These are phyloP conservation scores for Leptonema lineaticorne DNA, from an alignment of 1,140 invertebrate genomes.

Conservation along the genomic window DNA sequence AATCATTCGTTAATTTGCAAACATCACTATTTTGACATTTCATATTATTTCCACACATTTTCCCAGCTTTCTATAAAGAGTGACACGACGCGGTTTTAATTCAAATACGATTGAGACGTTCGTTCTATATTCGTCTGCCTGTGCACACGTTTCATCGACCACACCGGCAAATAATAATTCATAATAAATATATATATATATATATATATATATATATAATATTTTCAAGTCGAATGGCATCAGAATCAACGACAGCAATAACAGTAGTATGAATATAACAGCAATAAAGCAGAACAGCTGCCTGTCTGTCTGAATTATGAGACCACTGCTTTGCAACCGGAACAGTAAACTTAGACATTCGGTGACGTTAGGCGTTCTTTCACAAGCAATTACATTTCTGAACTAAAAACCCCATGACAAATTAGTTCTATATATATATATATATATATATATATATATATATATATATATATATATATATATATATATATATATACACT, in stretches of 20 bases:
- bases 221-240: too few relatives aligned
- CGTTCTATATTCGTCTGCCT: background rate
- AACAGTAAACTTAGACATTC: background rate
- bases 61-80: too few relatives aligned
- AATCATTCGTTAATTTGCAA: too few relatives aligned
- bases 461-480: background rate
- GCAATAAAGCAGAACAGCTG: constrained; percentile 28
- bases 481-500: too few relatives aligned
- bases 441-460: background rate
- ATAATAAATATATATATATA: too few relatives aligned
- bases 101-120: constrained; percentile 13
- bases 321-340: background rate
- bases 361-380: background rate
- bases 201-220: too few relatives aligned
- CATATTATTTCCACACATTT: too few relatives aligned
- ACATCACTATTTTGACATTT: too few relatives aligned
- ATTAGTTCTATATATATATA: background rate
- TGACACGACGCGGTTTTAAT: background rate
- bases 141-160: background rate
- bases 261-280: constrained; percentile 9
- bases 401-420: constrained; percentile 21
- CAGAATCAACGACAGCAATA: constrained; percentile 21
- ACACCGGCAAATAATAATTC: too few relatives aligned
- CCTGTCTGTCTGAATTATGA: constrained; percentile 31
- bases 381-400: constrained; percentile 26